Percentiles rank a stretch among this genome's conserved stretches.
Evolutionary conservation across 2,797 vertebrate genomes (phyloP).

Genomic region (Darevskia nairensis): DNA sequence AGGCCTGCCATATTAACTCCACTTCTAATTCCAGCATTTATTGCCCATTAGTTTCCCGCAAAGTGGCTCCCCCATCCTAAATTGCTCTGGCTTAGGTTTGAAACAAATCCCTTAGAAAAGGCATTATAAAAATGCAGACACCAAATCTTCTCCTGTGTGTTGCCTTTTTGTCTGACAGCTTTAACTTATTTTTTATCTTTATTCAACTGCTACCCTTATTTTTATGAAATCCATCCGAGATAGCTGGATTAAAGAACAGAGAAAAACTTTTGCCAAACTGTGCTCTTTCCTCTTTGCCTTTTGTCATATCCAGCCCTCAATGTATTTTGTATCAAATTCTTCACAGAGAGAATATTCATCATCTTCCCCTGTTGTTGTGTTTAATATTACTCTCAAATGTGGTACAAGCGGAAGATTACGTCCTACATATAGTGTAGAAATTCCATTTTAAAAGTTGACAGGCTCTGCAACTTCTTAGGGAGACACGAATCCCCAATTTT

Average conservation of each 20-base stretch:
- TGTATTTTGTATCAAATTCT: not conserved
- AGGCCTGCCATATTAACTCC: not conserved
- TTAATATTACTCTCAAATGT: not conserved
- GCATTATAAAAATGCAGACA: not conserved
- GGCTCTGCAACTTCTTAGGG: not conserved
- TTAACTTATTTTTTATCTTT: not conserved
- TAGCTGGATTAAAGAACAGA: not conserved
- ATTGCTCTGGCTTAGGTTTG: not conserved
- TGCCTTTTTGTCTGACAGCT: not conserved
- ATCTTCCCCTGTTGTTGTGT: not conserved
- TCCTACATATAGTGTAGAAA: too few relatives aligned
- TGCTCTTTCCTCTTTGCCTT: not conserved
- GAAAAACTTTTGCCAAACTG: not conserved
- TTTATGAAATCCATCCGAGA: not conserved
- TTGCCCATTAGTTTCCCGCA: not conserved
- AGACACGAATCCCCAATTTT: not conserved
- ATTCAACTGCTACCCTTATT: not conserved
- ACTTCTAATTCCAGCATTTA: not conserved
- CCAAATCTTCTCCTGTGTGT: not conserved
- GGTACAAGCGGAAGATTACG: too few relatives aligned
- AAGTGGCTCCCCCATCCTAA: not conserved
- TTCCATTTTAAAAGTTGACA: too few relatives aligned
- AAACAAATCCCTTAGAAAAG: slow-evolving; percentile 17
- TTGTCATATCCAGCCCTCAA: not conserved
- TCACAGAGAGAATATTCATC: not conserved